Conservation (phyloP, 2,888 invertebrate species). For the Ochlodes sylvanus region DNA sequence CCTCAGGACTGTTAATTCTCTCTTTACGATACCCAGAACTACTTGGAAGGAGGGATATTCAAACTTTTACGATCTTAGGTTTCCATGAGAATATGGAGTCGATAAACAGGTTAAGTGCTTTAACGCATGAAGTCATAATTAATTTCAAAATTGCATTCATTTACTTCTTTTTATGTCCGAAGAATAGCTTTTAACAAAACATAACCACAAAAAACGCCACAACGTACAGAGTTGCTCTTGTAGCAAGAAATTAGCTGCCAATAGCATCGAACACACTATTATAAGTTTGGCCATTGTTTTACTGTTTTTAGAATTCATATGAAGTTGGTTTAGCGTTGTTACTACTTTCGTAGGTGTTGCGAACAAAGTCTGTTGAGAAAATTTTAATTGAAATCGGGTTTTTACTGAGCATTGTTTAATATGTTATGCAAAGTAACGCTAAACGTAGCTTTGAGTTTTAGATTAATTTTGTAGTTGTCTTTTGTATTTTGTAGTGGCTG, state of each 20-base stretch:
- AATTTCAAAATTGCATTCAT: not conserved
- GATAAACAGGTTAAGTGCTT: not conserved
- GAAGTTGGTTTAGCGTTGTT: slow-evolving; percentile 62
- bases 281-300: slow-evolving; percentile 80
- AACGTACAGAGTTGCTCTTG: slow-evolving; percentile 62
- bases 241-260: slow-evolving; percentile 82
- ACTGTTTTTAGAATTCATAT: slow-evolving; percentile 73
- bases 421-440: not conserved
- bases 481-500: too few relatives aligned
- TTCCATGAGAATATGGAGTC: slow-evolving; percentile 14
- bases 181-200: slow-evolving; percentile 55
- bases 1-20: slow-evolving; percentile 50
- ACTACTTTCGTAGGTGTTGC: slow-evolving; percentile 42
- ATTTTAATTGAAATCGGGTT: slow-evolving; percentile 26
- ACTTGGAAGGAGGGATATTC: slow-evolving; percentile 29
- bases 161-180: not conserved
- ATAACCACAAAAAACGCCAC: slow-evolving; percentile 72
- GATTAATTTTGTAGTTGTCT: too few relatives aligned
- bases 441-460: too few relatives aligned
- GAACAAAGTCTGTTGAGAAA: slow-evolving; percentile 28
- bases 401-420: slow-evolving; percentile 10
- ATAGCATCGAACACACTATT: slow-evolving; percentile 81
- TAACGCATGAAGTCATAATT: slow-evolving; percentile 6
- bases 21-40: slow-evolving; percentile 62
- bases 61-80: slow-evolving; percentile 26